Evolutionary conservation across 2,888 invertebrate species (phyloP), one percentile per base, ranked within the genome.

Genomic region (Pristionchus mayeri): DNA sequence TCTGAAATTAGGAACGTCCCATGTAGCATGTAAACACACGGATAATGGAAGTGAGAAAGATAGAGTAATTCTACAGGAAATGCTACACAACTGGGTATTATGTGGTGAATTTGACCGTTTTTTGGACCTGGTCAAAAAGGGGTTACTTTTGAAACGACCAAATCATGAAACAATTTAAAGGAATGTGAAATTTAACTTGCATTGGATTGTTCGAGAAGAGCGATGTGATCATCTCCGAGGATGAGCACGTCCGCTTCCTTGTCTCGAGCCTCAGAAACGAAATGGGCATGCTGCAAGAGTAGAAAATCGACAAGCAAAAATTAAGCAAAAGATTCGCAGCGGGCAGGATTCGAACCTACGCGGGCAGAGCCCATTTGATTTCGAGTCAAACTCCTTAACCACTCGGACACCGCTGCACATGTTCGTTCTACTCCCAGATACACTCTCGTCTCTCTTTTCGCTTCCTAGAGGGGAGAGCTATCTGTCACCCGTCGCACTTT

Each of bases 341-440:
- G 71, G 44, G 84, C 84, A 84, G 84, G 84, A 86, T 85, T 87
- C 87, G 88, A 86, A 86, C 85, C 85, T 86, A 76, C 87, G 85
- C 86, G 86, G 81, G 80, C 86, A 84, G 60, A 86, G 86, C 85
- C 86, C 87, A 87, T 54, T 85, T 85, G 87, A 86, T 86, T 86
- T 86, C 86, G 78, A 85, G 84, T 85, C 85, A 85, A 85, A 84
- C 85, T 85, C 85, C 85, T 85, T 84, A 84, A 84, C 84, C 84
- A 84, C 84, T 84, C 84, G 84, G 84, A 84, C 84, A 84, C 44
- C 71, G 84, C 71, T 84, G 84, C 84, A 48, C 48, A 21, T 80
- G 80, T 57, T 24, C 40, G 76, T 50, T 0, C 37, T 27, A 11
- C 21, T 21, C 80, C n/a, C 57, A 71, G 44, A 71, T 40, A 71